A percentile compares a stretch with the other conserved stretches of the same genome.
Conservation (phyloP, 2,797 vertebrate genomes). For the Coendou prehensilis region DNA sequence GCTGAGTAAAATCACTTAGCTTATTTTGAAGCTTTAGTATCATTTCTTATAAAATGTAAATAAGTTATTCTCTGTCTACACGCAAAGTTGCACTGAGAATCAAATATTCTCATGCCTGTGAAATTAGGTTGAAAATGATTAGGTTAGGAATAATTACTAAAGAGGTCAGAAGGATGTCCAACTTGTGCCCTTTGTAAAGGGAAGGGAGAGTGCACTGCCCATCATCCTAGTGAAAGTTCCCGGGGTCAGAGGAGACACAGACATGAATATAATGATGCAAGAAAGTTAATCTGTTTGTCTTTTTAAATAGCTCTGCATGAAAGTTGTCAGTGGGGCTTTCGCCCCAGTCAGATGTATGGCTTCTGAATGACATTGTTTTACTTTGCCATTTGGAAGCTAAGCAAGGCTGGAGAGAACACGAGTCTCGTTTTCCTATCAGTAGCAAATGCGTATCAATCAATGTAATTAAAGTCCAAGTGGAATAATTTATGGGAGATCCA, state of each 20-base stretch:
- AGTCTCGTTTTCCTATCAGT: slow-evolving; percentile 73
- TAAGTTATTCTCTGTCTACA: neutral
- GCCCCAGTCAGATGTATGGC: slow-evolving; percentile 80
- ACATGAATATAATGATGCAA: slow-evolving; percentile 46
- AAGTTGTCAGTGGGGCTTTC: slow-evolving; percentile 72
- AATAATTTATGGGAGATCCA: slow-evolving; percentile 75
- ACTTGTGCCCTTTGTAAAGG: neutral
- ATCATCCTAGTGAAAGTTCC: slow-evolving; percentile 12
- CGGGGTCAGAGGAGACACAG: neutral
- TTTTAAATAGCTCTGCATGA: slow-evolving; percentile 80
- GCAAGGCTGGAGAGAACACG: slow-evolving; percentile 68
- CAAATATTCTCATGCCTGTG: slow-evolving; percentile 9
- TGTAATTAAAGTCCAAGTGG: slow-evolving; percentile 78
- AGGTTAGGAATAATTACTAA: neutral
- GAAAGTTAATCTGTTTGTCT: slow-evolving; percentile 73
- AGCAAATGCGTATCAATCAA: slow-evolving; percentile 81
- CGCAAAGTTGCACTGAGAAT: neutral
- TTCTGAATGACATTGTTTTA: slow-evolving; percentile 81
- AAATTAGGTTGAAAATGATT: slow-evolving; percentile 47
- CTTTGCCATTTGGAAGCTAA: slow-evolving; percentile 81
- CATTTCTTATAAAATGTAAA: slow-evolving; percentile 17
- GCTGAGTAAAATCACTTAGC: neutral
- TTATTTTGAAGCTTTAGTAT: slow-evolving; percentile 16
- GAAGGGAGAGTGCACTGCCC: neutral
- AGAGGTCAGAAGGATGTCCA: neutral